These are phyloP conservation scores for Ceratina australensis DNA, from an alignment of 1,140 invertebrate genomes.

Conservation along the genomic window DNA sequence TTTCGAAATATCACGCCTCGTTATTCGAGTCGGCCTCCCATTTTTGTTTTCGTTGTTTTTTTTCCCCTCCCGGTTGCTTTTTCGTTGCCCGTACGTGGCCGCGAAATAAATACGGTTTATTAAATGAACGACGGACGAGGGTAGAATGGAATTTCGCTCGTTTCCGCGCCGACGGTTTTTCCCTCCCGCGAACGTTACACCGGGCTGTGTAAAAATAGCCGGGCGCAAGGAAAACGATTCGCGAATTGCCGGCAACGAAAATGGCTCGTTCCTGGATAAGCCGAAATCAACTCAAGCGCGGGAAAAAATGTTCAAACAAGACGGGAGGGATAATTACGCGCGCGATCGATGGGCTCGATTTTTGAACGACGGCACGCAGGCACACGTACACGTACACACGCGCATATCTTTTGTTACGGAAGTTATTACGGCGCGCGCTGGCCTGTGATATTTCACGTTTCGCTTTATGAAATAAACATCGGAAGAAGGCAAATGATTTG, in stretches of 20 bases:
- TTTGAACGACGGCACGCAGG: no score
- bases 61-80: no score
- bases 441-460: not conserved
- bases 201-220: not conserved
- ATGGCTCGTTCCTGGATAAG: no score
- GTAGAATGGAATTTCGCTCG: conserved; percentile 13
- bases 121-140: conserved; percentile 27
- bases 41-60: not conserved
- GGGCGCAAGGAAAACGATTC: not conserved
- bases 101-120: conserved; percentile 35
- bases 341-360: no score
- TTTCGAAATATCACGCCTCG: conserved; percentile 39
- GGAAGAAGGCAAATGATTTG: not conserved
- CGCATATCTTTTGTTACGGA: no score
- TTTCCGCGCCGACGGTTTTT: not conserved
- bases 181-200: not conserved
- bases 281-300: no score
- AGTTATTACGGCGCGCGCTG: no score
- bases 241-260: not conserved
- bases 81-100: not conserved
- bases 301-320: no score
- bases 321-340: no score
- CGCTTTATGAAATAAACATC: not conserved
- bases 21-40: conserved; percentile 10
- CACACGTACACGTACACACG: no score